phyloP scores from a whole-genome alignment of 2,888 invertebrate genomes.

The Drepana falcataria region DNA sequence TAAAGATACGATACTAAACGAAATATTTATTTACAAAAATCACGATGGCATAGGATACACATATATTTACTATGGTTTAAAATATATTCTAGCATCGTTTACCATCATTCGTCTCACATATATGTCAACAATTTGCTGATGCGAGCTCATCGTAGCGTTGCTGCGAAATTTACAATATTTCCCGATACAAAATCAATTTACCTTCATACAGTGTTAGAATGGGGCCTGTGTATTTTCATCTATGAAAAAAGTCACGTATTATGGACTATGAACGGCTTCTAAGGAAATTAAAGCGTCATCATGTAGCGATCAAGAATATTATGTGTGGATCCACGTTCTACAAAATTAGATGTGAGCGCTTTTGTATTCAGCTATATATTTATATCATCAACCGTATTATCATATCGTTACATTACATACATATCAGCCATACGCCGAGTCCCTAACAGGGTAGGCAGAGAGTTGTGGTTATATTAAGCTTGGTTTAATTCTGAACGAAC shows the following conservation, averaged over 20 bases:
- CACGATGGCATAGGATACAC: too few relatives aligned
- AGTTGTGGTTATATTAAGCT: too few relatives aligned
- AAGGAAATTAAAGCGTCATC: constrained; percentile 45
- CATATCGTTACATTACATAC: too few relatives aligned
- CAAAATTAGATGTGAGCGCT: background rate
- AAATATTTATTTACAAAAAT: background rate
- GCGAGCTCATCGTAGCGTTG: constrained; percentile 29
- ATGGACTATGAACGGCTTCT: constrained; percentile 44
- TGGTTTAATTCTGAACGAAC: too few relatives aligned
- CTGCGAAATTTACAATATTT: constrained; percentile 65
- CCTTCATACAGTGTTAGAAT: constrained; percentile 51
- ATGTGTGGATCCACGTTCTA: background rate
- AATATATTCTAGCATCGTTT: constrained; percentile 22
- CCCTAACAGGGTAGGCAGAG: too few relatives aligned
- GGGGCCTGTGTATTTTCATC: constrained; percentile 44
- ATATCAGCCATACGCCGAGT: too few relatives aligned
- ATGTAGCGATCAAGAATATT: constrained; percentile 32
- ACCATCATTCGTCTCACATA: constrained; percentile 23
- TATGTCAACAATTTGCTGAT: constrained; percentile 37
- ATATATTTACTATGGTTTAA: background rate
- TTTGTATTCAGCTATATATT: background rate
- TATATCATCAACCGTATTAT: background rate
- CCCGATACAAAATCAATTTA: constrained; percentile 63
- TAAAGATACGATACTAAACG: background rate
- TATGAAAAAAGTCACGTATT: constrained; percentile 66